phyloP scores from a whole-genome alignment of 2,113 vertebrate genomes.

The Mesembrinibis cayennensis region DNA sequence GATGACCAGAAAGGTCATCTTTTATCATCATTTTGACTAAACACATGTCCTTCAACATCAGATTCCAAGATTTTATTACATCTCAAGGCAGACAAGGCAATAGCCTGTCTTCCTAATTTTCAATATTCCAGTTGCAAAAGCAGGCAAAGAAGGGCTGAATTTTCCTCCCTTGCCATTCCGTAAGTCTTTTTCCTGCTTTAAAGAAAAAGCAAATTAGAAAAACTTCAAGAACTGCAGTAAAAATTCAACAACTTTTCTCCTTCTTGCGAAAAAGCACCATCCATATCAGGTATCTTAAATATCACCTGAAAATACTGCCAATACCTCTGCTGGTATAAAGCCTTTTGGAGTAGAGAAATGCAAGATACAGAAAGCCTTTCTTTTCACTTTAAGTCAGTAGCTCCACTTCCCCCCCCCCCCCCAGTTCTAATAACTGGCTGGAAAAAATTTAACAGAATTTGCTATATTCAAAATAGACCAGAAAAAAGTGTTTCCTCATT shows the following conservation, averaged over 20 bases:
- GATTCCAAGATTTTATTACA: neutral
- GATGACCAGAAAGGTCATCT: neutral
- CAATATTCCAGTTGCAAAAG: neutral
- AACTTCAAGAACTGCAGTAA: neutral
- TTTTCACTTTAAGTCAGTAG: neutral
- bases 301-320: neutral
- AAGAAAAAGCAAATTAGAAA: neutral
- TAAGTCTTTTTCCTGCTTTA: neutral
- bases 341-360: neutral
- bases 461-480: neutral
- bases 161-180: neutral
- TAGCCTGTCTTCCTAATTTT: neutral
- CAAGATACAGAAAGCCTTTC: neutral
- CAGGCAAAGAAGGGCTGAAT: neutral
- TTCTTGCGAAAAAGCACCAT: neutral
- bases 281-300: neutral
- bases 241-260: neutral
- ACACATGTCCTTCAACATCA: neutral
- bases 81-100: neutral
- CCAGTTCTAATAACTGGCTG: neutral
- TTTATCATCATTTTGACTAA: neutral
- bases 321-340: neutral
- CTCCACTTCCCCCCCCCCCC: neutral
- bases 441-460: neutral
- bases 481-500: neutral